Evolutionary conservation across 2,888 invertebrate species (phyloP), one percentile per base, ranked within the genome.

Genomic region (Mesochorus sp.): DNA sequence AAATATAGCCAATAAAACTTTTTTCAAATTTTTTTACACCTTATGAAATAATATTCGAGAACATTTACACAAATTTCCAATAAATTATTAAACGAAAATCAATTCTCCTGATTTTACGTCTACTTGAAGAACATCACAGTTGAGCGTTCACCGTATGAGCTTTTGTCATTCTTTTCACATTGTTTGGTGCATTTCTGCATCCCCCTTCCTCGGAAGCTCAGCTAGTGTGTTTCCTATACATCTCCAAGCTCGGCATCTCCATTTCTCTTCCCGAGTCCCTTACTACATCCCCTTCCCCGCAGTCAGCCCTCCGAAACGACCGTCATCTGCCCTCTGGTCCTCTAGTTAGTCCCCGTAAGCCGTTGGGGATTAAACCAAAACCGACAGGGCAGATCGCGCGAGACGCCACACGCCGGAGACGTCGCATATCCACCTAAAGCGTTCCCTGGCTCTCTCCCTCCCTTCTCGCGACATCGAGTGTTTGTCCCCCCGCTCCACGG

Each of bases 261-360:
- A 66, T 72, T 66, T 66, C 66, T 76, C 72, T 72, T 53, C 12
- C 34, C 71, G 53, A 44, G 19, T 61, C 44, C 24, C 59, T 28
- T 14, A 17, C 66, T 47, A 2, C 64, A 26, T 19, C 31, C 28
- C 26, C 14, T 47, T n/a, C 44, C 12, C 8, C 47, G 12, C 14
- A 14, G 28, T 17, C 10, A 39, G 19, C 67, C 14, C 53, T 17
- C 19, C 28, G 17, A 31, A 53, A 42, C 42, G 53, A 67, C 67
- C 61, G 72, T 72, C 71, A 53, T 77, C 76, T 61, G 72, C 61
- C 72, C 72, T 72, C 67, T 77, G 76, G 76, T 77, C 67, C 53
- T 77, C 66, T 39, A 77, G 72, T 77, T 77, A 77, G 72, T 67
- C 76, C 64, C 39, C 61, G 47, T 77, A 77, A 77, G 76, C 72